A percentile compares a stretch with the other conserved stretches of the same genome.
phyloP scores from a whole-genome alignment of 2,888 invertebrate species.

The Ecliptopera silaceata region DNA sequence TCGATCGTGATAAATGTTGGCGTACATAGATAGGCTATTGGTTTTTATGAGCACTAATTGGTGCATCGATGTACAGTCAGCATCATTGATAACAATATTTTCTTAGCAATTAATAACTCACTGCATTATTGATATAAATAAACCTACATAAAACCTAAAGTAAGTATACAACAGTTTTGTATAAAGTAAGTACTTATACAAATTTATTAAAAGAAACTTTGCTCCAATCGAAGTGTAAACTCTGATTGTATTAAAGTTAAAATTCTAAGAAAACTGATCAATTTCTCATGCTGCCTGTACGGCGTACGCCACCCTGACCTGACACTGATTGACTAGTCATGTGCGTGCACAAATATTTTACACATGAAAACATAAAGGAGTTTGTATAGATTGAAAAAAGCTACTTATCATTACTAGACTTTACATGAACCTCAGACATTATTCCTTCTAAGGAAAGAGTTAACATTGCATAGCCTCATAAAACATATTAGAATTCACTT shows the following conservation, averaged over 20 bases:
- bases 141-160: no score
- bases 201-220: no score
- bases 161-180: no score
- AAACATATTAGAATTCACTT: background rate
- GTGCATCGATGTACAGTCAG: constrained; percentile 9
- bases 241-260: no score
- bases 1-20: background rate
- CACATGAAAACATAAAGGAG: constrained; percentile 21
- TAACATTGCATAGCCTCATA: no score
- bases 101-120: no score
- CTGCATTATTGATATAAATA: background rate
- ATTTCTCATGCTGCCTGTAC: background rate
- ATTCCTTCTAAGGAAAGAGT: no score
- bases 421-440: no score
- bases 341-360: constrained; percentile 48
- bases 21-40: background rate
- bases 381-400: background rate
- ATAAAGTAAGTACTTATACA: no score
- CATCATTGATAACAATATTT: background rate
- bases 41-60: constrained; percentile 16
- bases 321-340: constrained; percentile 43
- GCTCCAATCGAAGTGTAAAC: no score
- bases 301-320: constrained; percentile 1
- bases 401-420: background rate
- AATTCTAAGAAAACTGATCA: no score